Evolutionary conservation across 2,888 invertebrate species (phyloP).

Genomic region (Dynastes hyllus): DNA sequence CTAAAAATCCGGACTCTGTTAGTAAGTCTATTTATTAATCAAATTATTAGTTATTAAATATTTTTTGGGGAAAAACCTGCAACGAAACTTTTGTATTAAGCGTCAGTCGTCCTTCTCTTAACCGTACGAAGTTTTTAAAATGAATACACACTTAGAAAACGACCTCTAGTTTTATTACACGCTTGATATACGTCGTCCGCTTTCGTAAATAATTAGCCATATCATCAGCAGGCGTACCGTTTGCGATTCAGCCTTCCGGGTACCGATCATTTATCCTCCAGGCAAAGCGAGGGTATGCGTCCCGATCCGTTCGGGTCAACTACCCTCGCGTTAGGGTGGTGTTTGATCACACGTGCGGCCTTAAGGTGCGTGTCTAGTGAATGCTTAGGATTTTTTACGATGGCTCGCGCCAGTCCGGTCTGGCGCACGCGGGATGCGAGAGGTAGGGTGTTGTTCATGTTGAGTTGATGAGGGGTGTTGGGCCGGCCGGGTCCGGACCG

Average conservation of each 20-base stretch:
- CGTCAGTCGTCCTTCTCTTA: constrained; percentile 47
- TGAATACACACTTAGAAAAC: constrained; percentile 43
- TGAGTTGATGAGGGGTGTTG: constrained; percentile 63
- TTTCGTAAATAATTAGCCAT: constrained; percentile 46
- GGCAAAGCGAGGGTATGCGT: constrained; percentile 56
- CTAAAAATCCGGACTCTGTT: no score
- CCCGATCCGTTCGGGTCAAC: constrained; percentile 54
- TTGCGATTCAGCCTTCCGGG: constrained; percentile 38
- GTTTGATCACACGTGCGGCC: constrained; percentile 65
- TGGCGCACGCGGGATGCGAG: constrained; percentile 32
- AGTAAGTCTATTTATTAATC: neutral
- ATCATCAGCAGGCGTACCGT: constrained; percentile 24
- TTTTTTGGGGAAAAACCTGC: no score
- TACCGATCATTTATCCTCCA: constrained; percentile 53
- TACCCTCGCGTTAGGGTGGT: constrained; percentile 60
- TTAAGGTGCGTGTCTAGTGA: constrained; percentile 63
- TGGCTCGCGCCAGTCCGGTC: constrained; percentile 62
- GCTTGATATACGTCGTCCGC: constrained; percentile 4
- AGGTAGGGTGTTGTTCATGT: constrained; percentile 48
- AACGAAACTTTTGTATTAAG: constrained; percentile 1
- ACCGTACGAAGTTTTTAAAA: constrained; percentile 33
- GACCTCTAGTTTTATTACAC: constrained; percentile 41
- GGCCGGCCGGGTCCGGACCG: constrained; percentile 59
- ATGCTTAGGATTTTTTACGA: constrained; percentile 63
- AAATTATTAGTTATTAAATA: neutral